Evolutionary conservation across 2,888 invertebrate genomes (phyloP).

Genomic region (Yponomeuta sedellus): DNA sequence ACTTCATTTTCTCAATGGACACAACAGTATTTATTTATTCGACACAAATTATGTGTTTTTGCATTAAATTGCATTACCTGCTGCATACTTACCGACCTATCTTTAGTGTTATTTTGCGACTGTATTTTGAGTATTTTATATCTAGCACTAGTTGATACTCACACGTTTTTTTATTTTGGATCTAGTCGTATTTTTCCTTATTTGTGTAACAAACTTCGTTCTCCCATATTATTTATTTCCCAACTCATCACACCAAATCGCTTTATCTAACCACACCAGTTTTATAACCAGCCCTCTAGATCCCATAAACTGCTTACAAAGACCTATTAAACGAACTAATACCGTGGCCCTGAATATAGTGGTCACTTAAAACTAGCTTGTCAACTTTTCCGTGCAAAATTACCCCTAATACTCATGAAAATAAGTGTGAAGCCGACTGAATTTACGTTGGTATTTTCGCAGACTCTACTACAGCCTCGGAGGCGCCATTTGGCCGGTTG

Average conservation of each 20-base stretch:
- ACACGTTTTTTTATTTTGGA: neutral
- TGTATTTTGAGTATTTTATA: too few relatives aligned
- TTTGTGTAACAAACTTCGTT: too few relatives aligned
- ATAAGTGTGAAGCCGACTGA: neutral
- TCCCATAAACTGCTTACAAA: neutral
- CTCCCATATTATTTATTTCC: neutral
- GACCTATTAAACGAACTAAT: neutral
- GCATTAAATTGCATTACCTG: too few relatives aligned
- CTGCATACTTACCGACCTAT: too few relatives aligned
- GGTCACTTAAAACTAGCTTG: constrained; percentile 4
- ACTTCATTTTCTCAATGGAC: too few relatives aligned
- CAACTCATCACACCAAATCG: neutral
- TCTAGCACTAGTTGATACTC: too few relatives aligned
- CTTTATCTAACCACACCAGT: neutral
- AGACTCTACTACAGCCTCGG: constrained; percentile 14
- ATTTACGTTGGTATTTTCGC: neutral
- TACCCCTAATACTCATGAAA: neutral
- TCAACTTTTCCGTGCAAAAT: neutral
- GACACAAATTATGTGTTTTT: too few relatives aligned
- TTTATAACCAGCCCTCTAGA: neutral
- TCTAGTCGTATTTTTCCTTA: too few relatives aligned
- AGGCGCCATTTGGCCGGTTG: constrained; percentile 12
- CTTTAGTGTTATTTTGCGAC: too few relatives aligned
- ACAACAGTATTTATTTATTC: too few relatives aligned
- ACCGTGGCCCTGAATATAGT: neutral